A percentile compares a stretch with the other conserved stretches of the same genome.
phyloP scores from a whole-genome alignment of 2,797 vertebrate genomes.

The Fringilla coelebs region DNA sequence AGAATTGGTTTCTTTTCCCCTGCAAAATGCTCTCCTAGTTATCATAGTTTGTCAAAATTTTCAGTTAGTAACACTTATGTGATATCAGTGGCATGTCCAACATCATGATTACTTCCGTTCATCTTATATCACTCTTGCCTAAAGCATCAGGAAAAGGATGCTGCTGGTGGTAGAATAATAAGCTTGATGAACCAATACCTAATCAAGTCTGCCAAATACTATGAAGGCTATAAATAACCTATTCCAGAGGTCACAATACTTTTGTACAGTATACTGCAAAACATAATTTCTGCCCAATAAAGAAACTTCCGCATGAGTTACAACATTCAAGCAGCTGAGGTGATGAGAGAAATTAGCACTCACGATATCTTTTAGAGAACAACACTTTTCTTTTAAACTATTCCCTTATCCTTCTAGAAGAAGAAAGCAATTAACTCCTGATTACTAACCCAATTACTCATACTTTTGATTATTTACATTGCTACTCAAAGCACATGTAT shows the following conservation, averaged over 20 bases:
- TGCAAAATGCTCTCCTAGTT: background rate
- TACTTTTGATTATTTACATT: background rate
- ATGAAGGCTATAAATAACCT: background rate
- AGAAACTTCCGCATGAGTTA: background rate
- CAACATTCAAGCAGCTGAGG: background rate
- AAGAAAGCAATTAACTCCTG: background rate
- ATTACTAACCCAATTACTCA: background rate
- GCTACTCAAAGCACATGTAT: background rate
- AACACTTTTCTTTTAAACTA: background rate
- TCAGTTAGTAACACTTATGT: background rate
- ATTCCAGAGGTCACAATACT: background rate
- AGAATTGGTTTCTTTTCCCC: background rate
- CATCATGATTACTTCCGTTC: background rate
- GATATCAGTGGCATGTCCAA: background rate
- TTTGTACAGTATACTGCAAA: background rate
- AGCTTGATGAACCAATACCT: background rate
- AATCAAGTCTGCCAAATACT: background rate
- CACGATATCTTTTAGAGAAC: background rate
- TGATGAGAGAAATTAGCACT: background rate
- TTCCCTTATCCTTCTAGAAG: background rate
- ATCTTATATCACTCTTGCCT: background rate
- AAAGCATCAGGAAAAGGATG: background rate
- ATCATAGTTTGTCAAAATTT: background rate
- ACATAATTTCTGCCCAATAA: background rate
- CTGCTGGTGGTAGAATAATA: background rate